Conservation (phyloP, 2,888 invertebrate species). For the Drosophila robusta region DNA sequence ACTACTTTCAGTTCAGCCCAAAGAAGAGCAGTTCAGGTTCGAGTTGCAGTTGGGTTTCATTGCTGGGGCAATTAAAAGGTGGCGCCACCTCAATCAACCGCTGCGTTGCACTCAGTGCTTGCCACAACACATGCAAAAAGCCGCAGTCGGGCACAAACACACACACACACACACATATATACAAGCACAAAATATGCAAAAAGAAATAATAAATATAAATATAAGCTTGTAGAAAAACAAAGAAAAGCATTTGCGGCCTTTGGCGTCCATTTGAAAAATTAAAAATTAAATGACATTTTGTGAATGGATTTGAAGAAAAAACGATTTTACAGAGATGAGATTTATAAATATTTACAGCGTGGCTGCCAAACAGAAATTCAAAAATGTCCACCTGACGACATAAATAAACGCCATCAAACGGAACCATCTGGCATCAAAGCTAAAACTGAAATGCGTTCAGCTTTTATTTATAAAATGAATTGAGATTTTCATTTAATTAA, state of each 20-base stretch:
- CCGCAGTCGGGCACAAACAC: conserved; percentile 31
- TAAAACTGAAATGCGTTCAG: conserved; percentile 1
- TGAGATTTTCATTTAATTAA: not conserved
- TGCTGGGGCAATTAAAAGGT: conserved; percentile 50
- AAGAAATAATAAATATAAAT: conserved; percentile 6
- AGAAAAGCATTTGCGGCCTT: conserved; percentile 19
- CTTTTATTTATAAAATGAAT: conserved; percentile 7
- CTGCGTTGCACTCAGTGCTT: conserved; percentile 25
- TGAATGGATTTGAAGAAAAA: conserved; percentile 22
- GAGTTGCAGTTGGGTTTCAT: conserved; percentile 16
- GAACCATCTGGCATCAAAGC: conserved; percentile 10
- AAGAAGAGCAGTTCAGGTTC: conserved; percentile 11
- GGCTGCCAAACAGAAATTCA: conserved; percentile 2
- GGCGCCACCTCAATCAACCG: conserved; percentile 51
- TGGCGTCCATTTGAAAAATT: conserved; percentile 60
- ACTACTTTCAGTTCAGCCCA: conserved; percentile 47
- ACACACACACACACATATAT: conserved; percentile 1
- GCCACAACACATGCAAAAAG: conserved; percentile 46
- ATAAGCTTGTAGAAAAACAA: conserved; percentile 12
- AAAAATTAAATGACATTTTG: conserved; percentile 54
- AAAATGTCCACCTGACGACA: conserved; percentile 2
- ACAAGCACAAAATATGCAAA: conserved; percentile 11
- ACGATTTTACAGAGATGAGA: conserved; percentile 17
- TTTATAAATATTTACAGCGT: conserved; percentile 24
- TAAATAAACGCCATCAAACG: conserved; percentile 12